A percentile compares a stretch with the other conserved stretches of the same genome.
Conservation (phyloP, 1,140 invertebrate genomes). For the Ephestia elutella region DNA sequence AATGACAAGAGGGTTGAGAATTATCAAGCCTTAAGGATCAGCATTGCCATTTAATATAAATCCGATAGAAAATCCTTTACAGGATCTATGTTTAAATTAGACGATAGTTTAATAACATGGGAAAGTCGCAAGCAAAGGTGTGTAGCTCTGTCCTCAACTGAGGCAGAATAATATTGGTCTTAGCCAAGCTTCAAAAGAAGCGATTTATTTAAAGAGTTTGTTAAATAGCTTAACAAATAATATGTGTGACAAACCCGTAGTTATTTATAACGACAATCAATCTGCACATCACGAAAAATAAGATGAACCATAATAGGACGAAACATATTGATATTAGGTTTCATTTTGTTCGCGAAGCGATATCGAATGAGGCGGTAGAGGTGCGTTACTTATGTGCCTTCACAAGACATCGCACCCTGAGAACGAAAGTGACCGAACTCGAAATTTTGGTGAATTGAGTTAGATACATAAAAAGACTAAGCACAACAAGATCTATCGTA, state of each 20-base stretch:
- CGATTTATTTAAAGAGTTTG: conserved; percentile 6
- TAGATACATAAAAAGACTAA: no score
- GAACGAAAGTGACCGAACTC: no score
- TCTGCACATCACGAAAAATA: conserved; percentile 7
- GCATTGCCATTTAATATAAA: no score
- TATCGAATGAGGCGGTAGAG: no score
- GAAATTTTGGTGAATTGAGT: no score
- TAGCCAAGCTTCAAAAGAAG: conserved; percentile 7
- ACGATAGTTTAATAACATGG: conserved; percentile 1
- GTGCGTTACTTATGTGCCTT: no score
- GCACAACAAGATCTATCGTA: no score
- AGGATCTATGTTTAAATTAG: conserved; percentile 1
- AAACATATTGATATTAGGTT: conserved; percentile 13
- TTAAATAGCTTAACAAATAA: conserved; percentile 2
- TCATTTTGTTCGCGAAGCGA: conserved; percentile 12
- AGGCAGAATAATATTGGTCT: conserved; percentile 6
- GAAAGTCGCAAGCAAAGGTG: conserved; percentile 6
- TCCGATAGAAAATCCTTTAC: conserved; percentile 1
- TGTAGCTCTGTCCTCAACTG: conserved; percentile 4
- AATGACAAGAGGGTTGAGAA: no score
- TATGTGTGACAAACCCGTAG: conserved; percentile 5
- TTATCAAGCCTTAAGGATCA: no score
- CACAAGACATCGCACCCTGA: no score
- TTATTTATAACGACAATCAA: conserved; percentile 14
- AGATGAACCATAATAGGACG: conserved; percentile 9